Evolutionary conservation across 2,113 vertebrate genomes (phyloP).

Genomic region (Varanus salvator): DNA sequence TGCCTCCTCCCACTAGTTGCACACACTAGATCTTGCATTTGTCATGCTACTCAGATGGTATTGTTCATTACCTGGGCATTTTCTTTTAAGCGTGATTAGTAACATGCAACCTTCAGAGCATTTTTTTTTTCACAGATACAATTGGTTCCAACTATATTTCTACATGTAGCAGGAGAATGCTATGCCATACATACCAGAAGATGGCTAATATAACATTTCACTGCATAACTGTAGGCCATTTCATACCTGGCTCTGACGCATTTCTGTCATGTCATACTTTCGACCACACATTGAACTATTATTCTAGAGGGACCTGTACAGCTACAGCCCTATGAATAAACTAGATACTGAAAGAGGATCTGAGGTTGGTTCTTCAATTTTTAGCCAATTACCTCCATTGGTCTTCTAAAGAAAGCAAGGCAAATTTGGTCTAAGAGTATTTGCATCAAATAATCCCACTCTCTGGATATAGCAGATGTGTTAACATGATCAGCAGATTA

Average conservation of each 20-base stretch:
- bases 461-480: neutral
- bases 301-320: neutral
- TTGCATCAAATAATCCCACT: neutral
- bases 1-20: neutral
- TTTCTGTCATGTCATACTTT: neutral
- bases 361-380: neutral
- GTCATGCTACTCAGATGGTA: neutral
- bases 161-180: neutral
- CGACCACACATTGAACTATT: neutral
- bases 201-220: neutral
- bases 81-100: neutral
- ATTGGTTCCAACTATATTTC: neutral
- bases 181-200: neutral
- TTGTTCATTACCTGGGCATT: neutral
- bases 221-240: neutral
- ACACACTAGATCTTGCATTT: neutral
- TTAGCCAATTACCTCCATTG: neutral
- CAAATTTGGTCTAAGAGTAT: neutral
- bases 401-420: neutral
- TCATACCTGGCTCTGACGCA: neutral
- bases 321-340: neutral
- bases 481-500: neutral
- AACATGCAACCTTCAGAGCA: neutral
- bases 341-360: neutral
- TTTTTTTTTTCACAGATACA: neutral